Conservation (phyloP, 2,888 invertebrate species). For the Dolichomitus sp. region DNA sequence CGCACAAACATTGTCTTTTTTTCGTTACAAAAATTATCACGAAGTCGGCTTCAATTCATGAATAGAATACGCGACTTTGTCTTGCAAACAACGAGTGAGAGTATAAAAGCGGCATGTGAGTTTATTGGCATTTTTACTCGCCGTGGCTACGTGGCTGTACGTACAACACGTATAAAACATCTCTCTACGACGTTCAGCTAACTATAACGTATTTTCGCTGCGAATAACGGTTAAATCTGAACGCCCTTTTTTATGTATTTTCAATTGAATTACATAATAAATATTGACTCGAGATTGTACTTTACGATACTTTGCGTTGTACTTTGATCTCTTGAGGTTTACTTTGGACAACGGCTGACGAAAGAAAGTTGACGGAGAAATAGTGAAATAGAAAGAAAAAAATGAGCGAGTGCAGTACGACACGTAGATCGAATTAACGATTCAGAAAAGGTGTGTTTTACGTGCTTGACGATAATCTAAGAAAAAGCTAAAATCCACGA, state of each 20-base stretch:
- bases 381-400: conserved; percentile 9
- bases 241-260: conserved; percentile 2
- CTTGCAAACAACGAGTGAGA: conserved; percentile 35
- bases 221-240: not conserved
- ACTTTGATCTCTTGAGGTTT: conserved; percentile 20
- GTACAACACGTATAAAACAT: conserved; percentile 47
- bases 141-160: conserved; percentile 36
- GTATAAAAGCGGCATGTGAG: conserved; percentile 56
- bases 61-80: conserved; percentile 1
- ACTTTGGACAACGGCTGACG: not conserved
- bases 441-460: conserved; percentile 9
- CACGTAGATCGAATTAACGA: conserved; percentile 22
- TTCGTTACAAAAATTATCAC: conserved; percentile 28
- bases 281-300: conserved; percentile 62
- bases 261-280: conserved; percentile 39
- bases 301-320: conserved; percentile 54
- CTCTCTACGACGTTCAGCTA: conserved; percentile 40
- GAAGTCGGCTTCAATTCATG: conserved; percentile 31
- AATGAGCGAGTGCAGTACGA: conserved; percentile 18
- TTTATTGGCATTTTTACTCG: conserved; percentile 16
- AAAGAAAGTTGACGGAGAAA: conserved; percentile 19
- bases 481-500: conserved; percentile 9
- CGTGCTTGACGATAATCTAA: conserved; percentile 7
- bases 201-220: conserved; percentile 3
- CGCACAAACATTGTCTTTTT: conserved; percentile 18